Conservation (phyloP, 2,797 vertebrate species). For the Tarsius wallacei region DNA sequence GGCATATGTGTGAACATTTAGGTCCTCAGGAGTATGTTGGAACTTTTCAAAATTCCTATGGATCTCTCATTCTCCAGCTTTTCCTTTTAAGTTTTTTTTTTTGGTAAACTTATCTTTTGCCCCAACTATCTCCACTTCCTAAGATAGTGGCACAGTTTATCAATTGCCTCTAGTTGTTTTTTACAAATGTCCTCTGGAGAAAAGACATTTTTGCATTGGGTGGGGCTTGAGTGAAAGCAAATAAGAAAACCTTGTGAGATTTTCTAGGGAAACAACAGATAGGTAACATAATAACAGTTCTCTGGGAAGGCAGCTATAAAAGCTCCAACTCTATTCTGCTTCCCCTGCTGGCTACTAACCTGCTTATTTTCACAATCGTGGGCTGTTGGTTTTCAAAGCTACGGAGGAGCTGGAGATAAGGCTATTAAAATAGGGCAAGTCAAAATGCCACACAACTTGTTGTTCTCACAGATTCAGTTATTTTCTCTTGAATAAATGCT, state of each 20-base stretch:
- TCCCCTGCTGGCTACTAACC: not conserved
- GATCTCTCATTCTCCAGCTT: not conserved
- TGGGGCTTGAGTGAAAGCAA: constrained; percentile 27
- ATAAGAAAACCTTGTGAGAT: not conserved
- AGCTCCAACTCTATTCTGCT: not conserved
- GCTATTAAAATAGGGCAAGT: not conserved
- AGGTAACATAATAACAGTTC: not conserved
- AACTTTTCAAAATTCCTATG: constrained; percentile 36
- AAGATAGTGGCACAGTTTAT: not conserved
- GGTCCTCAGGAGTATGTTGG: not conserved
- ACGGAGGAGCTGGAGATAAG: not conserved
- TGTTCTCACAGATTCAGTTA: not conserved
- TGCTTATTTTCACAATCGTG: not conserved
- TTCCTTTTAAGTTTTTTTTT: not conserved
- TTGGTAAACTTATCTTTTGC: not conserved
- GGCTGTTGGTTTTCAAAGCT: constrained; percentile 7
- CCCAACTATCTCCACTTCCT: not conserved
- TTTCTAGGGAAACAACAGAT: not conserved
- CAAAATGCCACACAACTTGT: not conserved
- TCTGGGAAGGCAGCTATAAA: not conserved
- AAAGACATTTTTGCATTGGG: not conserved
- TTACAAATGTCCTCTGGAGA: not conserved
- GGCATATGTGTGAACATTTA: not conserved
- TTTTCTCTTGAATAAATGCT: constrained; percentile 46
- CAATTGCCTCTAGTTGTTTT: not conserved